Evolutionary conservation across 2,888 invertebrate species (phyloP), one percentile per base, ranked within the genome.

Genomic region (Nemapogon koenigi): DNA sequence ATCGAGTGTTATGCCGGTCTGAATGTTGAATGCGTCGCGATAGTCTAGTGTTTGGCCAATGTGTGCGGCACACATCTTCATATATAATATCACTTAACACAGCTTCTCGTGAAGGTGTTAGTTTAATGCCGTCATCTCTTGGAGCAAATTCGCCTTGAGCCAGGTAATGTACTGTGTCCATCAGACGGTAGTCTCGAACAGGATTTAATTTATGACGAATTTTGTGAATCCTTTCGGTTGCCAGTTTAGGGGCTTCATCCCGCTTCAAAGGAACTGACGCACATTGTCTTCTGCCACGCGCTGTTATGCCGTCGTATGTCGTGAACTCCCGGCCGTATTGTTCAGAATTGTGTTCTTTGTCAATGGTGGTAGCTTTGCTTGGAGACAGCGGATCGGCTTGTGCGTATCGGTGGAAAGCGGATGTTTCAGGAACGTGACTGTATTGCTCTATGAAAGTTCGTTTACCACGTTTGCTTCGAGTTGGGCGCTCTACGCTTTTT

Each of bases 71-170:
- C 10, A 78, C 78, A 42, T 78, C 78, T 51, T 78, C 78, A 62
- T 69, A 78, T 47, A 78, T 78, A 13, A 78, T 78, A 37, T 78
- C 78, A 46, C 78, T 78, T 17, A 78, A 57, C 10, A 78, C 78
- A 11, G 71, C 78, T 59, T 78, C 78, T 40, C 78, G 52, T 2
- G 78, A 78, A 4, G 73, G 70, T 27, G 78, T 78, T 18, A 78
- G 43, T 49, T 78, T 78, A 35, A 78, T 76, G 3, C 78, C 78
- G 43, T 78, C 78, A 40, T 78, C 73, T 1, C 78, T 63, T 1
- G 78, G 78, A 36, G 78, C 78, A 39, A 78, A 78, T 51, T 78
- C 78, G 1, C 78, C 78, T 54, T 78, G 78, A 16, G 78, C 78
- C 40, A 78, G 57, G 47, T 78, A 78, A 51, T 78, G 78, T 2